These are phyloP conservation scores for Melanotaenia pygmaea DNA, from an alignment of 2,797 vertebrate species.

Conservation along the genomic window DNA sequence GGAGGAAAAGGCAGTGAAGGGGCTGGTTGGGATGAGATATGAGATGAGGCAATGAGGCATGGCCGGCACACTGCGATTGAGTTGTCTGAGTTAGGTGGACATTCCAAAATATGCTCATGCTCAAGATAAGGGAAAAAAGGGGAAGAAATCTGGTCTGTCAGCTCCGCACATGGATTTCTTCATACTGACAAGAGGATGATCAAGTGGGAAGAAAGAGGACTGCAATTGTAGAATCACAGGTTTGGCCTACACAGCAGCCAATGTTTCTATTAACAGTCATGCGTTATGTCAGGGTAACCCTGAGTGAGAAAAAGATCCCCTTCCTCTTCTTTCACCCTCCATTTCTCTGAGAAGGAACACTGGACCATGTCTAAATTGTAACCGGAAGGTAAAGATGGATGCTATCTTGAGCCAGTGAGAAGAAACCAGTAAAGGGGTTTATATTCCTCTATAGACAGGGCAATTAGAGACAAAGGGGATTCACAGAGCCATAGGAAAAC, in stretches of 20 bases:
- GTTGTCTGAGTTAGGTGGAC: constrained; percentile 68
- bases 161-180: constrained; percentile 50
- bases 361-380: constrained; percentile 10
- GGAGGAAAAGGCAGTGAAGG: constrained; percentile 38
- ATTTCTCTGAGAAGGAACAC: constrained; percentile 12
- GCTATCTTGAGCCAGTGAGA: constrained; percentile 30
- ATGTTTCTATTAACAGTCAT: constrained; percentile 21
- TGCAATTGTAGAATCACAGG: constrained; percentile 35
- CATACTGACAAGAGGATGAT: constrained; percentile 24
- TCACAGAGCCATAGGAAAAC: not conserved
- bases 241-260: constrained; percentile 23
- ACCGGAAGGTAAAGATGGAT: constrained; percentile 41
- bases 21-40: constrained; percentile 73
- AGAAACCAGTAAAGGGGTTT: constrained; percentile 18
- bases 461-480: constrained; percentile 13
- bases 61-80: constrained; percentile 61
- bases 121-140: constrained; percentile 6
- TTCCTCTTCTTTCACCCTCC: constrained; percentile 2
- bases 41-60: constrained; percentile 76
- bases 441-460: not conserved
- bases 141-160: constrained; percentile 41
- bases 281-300: constrained; percentile 19
- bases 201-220: constrained; percentile 27
- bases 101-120: constrained; percentile 41
- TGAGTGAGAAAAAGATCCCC: constrained; percentile 13